Percentiles rank a stretch among this genome's conserved stretches.
Evolutionary conservation across 2,888 invertebrate genomes (phyloP).

Genomic region (Ctenicera cuprea): DNA sequence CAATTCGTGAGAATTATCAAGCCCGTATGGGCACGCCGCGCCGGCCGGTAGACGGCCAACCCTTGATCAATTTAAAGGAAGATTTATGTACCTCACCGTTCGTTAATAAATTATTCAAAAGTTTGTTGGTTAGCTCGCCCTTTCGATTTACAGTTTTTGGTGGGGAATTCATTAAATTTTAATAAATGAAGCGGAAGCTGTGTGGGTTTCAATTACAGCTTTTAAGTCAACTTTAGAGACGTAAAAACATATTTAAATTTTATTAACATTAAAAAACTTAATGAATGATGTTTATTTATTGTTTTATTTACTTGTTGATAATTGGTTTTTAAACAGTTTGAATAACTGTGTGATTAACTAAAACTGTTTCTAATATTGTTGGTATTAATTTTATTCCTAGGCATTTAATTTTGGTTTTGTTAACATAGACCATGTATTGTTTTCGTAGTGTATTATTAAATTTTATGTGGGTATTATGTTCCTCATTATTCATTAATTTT

Average conservation of each 20-base stretch:
- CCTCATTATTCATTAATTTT: conserved; percentile 12
- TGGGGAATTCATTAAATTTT: not conserved
- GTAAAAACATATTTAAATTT: not conserved
- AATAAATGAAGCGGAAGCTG: not conserved
- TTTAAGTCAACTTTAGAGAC: not conserved
- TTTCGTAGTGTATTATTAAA: conserved; percentile 1
- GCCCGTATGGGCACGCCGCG: not conserved
- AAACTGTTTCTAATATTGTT: too few species aligned
- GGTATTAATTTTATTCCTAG: too few species aligned
- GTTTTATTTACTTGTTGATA: too few species aligned
- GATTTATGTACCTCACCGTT: conserved; percentile 1
- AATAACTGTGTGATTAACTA: too few species aligned
- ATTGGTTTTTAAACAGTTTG: too few species aligned
- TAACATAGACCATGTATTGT: not conserved
- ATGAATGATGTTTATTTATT: too few species aligned
- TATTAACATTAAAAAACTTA: too few species aligned
- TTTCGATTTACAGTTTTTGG: not conserved
- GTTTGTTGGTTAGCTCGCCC: not conserved
- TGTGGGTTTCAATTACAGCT: not conserved
- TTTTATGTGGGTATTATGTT: conserved; percentile 33
- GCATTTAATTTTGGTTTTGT: not conserved
- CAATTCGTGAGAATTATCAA: not conserved
- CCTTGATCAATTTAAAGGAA: conserved; percentile 3
- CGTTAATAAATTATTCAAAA: conserved; percentile 6
- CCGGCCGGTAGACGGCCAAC: not conserved